These are phyloP conservation scores for Salminus brasiliensis DNA, from an alignment of 2,113 vertebrate genomes.

Conservation along the genomic window DNA sequence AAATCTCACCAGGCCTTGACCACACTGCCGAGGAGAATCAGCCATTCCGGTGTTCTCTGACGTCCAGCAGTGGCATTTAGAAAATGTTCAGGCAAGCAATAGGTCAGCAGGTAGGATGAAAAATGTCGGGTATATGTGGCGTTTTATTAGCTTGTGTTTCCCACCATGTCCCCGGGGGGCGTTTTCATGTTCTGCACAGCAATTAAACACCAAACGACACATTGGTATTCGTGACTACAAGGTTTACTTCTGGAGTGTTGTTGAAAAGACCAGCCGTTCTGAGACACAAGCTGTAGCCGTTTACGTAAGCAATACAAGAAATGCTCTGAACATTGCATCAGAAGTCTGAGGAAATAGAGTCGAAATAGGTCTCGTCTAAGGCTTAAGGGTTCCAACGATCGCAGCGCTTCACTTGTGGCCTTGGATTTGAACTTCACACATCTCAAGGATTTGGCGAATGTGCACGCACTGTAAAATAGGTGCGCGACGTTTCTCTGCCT, in stretches of 20 bases:
- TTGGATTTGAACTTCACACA: background rate
- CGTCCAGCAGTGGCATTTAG: background rate
- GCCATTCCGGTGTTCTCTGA: background rate
- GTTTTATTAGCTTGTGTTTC: constrained; percentile 4
- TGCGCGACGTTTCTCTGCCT: constrained; percentile 36
- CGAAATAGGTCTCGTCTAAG: constrained; percentile 68
- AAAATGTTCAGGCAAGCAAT: background rate
- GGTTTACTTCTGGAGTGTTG: constrained; percentile 20
- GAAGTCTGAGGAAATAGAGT: constrained; percentile 60
- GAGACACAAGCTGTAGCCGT: background rate
- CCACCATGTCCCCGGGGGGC: background rate
- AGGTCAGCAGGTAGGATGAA: background rate
- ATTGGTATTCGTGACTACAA: background rate
- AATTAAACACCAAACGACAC: background rate
- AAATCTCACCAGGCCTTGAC: background rate
- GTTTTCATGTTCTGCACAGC: background rate
- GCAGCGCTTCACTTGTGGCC: background rate
- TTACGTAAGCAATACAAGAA: constrained; percentile 34
- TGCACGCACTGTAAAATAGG: constrained; percentile 3
- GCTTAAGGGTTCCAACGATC: constrained; percentile 63
- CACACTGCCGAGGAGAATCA: background rate
- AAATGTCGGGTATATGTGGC: background rate
- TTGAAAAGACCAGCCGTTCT: constrained; percentile 16
- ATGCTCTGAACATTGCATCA: constrained; percentile 25
- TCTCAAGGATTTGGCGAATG: background rate